Evolutionary conservation across 2,797 vertebrate genomes (phyloP).

Genomic region (Sebastes aleutianus): DNA sequence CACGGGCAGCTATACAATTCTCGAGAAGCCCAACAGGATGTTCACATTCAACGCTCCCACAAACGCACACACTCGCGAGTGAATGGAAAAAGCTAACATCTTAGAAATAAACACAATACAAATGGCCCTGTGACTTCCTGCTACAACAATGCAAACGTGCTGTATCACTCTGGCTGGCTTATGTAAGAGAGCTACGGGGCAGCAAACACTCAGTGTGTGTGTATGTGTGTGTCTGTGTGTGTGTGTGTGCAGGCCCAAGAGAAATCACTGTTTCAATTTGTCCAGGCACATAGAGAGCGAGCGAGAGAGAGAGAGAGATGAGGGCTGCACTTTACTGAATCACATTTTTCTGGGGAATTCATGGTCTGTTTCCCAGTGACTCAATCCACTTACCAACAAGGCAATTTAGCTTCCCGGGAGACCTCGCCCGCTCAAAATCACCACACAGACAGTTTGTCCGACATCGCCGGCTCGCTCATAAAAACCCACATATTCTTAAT

Average conservation of each 20-base stretch:
- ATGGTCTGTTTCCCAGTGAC: conserved; percentile 66
- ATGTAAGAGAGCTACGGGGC: conserved; percentile 66
- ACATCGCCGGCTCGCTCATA: conserved; percentile 15
- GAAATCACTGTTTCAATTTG: conserved; percentile 74
- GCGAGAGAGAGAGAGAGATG: conserved; percentile 11
- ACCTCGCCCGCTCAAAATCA: conserved; percentile 24
- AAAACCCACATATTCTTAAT: conserved; percentile 35
- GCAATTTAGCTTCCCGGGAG: conserved; percentile 56
- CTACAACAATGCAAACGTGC: conserved; percentile 74
- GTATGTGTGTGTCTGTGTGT: not conserved
- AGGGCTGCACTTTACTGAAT: conserved; percentile 69
- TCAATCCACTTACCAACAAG: conserved; percentile 70
- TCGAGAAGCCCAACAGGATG: conserved; percentile 67
- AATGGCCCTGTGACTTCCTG: conserved; percentile 72
- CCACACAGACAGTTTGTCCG: conserved; percentile 24
- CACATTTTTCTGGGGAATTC: conserved; percentile 72
- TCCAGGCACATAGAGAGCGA: conserved; percentile 32
- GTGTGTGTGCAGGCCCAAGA: conserved; percentile 44
- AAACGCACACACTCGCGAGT: conserved; percentile 33
- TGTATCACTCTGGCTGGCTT: conserved; percentile 66
- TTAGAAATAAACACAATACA: conserved; percentile 76
- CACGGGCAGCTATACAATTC: conserved; percentile 42
- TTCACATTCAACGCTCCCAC: conserved; percentile 55
- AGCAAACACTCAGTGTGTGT: conserved; percentile 24
- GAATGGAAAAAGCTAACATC: conserved; percentile 68